A percentile compares a stretch with the other conserved stretches of the same genome.
phyloP scores from a whole-genome alignment of 2,797 vertebrate species.

The Phoebastria nigripes region DNA sequence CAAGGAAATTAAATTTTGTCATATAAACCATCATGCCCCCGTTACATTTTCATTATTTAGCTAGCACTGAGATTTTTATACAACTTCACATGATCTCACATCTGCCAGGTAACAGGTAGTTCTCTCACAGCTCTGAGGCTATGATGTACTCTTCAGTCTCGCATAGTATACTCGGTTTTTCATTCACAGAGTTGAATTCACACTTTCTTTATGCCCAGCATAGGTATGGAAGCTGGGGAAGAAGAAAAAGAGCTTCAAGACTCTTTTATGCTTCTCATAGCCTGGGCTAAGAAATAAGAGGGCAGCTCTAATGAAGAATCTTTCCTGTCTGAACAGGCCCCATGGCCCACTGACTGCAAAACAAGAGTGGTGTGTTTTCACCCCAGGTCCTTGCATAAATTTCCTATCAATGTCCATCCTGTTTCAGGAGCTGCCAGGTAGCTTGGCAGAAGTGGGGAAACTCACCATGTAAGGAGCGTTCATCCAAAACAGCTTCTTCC shows the following conservation, averaged over 20 bases:
- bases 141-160: neutral
- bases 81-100: neutral
- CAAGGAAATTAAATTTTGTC: neutral
- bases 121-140: neutral
- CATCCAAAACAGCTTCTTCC: neutral
- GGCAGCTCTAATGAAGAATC: fast-evolving
- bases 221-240: neutral
- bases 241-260: neutral
- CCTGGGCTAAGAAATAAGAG: neutral
- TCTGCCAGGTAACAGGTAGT: neutral
- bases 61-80: neutral
- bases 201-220: neutral
- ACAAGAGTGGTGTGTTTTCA: neutral
- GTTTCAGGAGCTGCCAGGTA: neutral
- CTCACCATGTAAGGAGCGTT: neutral
- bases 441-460: neutral
- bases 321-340: neutral
- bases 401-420: neutral
- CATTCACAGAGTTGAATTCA: neutral
- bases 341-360: fast-evolving
- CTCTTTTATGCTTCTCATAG: neutral
- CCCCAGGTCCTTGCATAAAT: fast-evolving
- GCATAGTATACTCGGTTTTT: fast-evolving
- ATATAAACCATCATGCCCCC: neutral
- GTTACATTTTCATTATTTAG: neutral